These are phyloP conservation scores for Metacarcinus magister DNA, from an alignment of 2,888 invertebrate genomes.

Conservation along the genomic window DNA sequence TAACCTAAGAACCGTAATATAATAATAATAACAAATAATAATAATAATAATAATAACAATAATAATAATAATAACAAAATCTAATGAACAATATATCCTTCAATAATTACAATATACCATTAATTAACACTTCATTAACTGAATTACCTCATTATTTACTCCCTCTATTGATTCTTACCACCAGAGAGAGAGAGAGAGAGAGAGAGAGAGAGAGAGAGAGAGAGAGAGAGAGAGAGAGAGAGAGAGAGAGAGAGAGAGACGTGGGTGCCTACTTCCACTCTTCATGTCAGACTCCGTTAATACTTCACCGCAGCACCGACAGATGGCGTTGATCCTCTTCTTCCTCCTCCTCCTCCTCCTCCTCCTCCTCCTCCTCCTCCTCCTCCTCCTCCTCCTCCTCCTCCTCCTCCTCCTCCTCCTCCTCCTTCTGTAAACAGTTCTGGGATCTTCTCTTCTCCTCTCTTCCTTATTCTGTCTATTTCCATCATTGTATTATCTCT, in stretches of 20 bases:
- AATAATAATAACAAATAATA: not conserved
- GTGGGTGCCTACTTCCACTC: not conserved
- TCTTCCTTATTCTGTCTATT: no score
- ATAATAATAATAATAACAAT: not conserved
- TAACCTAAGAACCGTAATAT: no score
- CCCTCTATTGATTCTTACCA: no score
- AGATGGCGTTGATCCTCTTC: not conserved
- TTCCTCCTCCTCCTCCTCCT: slow-evolving; percentile 41
- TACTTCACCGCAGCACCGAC: not conserved
- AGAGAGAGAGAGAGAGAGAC: not conserved
- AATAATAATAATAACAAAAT: not conserved
- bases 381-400: slow-evolving; percentile 18
- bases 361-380: slow-evolving; percentile 30
- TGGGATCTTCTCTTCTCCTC: no score
- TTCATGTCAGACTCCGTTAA: not conserved
- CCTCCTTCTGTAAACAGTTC: not conserved
- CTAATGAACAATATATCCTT: no score
- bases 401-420: not conserved
- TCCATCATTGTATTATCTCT: no score
- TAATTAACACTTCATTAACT: no score
- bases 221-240: slow-evolving; percentile 61
- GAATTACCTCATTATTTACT: no score
- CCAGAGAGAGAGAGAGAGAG: no score
- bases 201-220: slow-evolving; percentile 58
- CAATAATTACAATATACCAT: no score